Percentiles rank a stretch among this genome's conserved stretches.
Conservation (phyloP, 2,797 vertebrate genomes). For the Sarcophilus harrisii region DNA sequence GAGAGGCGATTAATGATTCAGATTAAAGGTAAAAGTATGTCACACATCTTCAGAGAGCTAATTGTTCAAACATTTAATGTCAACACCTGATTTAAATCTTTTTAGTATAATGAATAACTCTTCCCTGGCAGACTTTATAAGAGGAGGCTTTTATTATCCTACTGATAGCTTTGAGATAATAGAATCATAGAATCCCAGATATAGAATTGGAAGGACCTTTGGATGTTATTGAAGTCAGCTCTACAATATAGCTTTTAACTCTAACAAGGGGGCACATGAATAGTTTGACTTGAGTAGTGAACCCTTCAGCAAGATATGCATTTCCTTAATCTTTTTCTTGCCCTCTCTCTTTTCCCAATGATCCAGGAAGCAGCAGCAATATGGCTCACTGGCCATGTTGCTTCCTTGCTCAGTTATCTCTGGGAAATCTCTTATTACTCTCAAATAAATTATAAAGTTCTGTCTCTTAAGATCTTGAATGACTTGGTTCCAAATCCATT, state of each 20-base stretch:
- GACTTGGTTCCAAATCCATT: neutral
- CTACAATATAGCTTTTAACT: neutral
- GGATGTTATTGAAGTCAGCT: conserved; percentile 6
- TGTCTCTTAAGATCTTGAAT: neutral
- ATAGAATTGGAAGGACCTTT: neutral
- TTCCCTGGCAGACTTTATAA: neutral
- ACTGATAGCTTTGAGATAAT: neutral
- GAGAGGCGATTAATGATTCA: neutral
- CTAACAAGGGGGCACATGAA: neutral
- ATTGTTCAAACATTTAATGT: neutral
- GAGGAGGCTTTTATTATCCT: neutral
- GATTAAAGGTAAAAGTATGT: neutral
- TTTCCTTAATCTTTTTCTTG: neutral
- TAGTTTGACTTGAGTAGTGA: neutral
- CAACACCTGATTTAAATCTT: neutral
- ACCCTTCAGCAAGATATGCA: neutral
- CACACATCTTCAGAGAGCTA: neutral
- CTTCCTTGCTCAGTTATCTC: neutral
- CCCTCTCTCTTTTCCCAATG: neutral
- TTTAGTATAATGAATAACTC: neutral
- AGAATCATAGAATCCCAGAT: neutral
- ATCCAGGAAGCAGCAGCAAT: neutral
- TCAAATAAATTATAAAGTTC: neutral
- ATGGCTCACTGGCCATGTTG: neutral
- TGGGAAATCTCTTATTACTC: neutral